These are phyloP conservation scores for Nomada fabriciana DNA, from an alignment of 2,888 invertebrate genomes.

Conservation along the genomic window DNA sequence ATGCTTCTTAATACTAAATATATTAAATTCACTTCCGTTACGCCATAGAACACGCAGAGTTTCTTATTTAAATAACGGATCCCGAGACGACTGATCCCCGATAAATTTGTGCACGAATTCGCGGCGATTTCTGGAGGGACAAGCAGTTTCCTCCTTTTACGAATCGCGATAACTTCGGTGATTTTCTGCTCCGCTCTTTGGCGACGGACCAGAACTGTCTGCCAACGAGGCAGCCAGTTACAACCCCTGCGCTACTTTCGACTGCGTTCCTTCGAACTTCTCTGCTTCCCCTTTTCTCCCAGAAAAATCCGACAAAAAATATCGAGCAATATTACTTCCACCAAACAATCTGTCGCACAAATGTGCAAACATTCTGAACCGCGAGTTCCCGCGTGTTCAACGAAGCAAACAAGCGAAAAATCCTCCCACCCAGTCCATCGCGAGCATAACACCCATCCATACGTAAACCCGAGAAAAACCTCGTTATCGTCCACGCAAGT, in stretches of 20 bases:
- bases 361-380: too few species aligned
- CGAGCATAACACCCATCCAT: too few species aligned
- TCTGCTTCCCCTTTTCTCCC: not conserved
- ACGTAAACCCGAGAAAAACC: not conserved
- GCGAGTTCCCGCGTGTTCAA: too few species aligned
- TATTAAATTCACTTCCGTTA: conserved; percentile 35
- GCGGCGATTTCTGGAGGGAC: conserved; percentile 39
- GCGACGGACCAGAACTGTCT: conserved; percentile 29
- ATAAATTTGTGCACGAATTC: conserved; percentile 27
- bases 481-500: not conserved
- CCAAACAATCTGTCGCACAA: too few species aligned
- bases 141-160: not conserved
- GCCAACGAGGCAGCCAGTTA: not conserved
- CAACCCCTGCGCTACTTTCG: not conserved
- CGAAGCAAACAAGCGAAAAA: too few species aligned
- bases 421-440: too few species aligned
- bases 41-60: conserved; percentile 14
- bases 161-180: conserved; percentile 7
- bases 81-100: conserved; percentile 18
- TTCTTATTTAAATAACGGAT: conserved; percentile 45
- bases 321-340: too few species aligned
- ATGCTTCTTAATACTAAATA: conserved; percentile 23
- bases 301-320: too few species aligned
- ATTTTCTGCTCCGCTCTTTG: conserved; percentile 30
- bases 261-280: conserved; percentile 13